Base-by-base conservation (phyloP, 2,888 invertebrate species). In the Drosophila setosimentum region DNA sequence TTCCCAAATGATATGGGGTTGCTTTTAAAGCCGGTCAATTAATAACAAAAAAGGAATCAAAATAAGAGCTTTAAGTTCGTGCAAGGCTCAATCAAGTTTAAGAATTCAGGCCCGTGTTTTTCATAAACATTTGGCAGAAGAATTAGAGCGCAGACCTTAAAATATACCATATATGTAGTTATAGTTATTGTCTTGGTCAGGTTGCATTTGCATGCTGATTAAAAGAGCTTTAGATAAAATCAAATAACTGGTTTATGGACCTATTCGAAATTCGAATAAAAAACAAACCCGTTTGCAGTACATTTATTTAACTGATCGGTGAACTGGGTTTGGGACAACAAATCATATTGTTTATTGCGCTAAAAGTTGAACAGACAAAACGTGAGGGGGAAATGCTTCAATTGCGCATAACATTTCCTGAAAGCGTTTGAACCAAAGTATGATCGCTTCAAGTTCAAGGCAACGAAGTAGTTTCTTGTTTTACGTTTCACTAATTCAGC, bases 131-230 rank as follows among this genome's bases (percentile, higher is more conserved):
- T 30, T 51, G 8, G 37, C 53, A 50, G 48, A 64, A 18, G 54
- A 49, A 16, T 21, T 13, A 30, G 42, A 64, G 50, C 53, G 37
- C 49, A 62, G 8, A 57, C 3, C 51, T 63, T 32, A 13, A 4
- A n/a, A 55, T 8, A 32, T 62, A 59, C 45, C 55, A 61, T 13
- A 55, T 42, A 21, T 62, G 6, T 45, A 50, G 21, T 51, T 45
- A 61, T 61, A 75, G 63, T 83, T 73, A 77, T 77, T 58, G 81
- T 62, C 53, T 71, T 81, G 75, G 72, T 57, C 83, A 81, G 74
- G 33, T 77, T 84, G 69, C 74, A 83, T 75, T 81, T 87, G 81
- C 76, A 79, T 73, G 78, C 66, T 78, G 76, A 67, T 75, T 79
- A 68, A 77, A 75, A 51, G 37, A 49, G 58, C 66, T 71, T 75